Base-by-base conservation (phyloP, 2,888 invertebrate genomes). In the Drosophila greeni region DNA sequence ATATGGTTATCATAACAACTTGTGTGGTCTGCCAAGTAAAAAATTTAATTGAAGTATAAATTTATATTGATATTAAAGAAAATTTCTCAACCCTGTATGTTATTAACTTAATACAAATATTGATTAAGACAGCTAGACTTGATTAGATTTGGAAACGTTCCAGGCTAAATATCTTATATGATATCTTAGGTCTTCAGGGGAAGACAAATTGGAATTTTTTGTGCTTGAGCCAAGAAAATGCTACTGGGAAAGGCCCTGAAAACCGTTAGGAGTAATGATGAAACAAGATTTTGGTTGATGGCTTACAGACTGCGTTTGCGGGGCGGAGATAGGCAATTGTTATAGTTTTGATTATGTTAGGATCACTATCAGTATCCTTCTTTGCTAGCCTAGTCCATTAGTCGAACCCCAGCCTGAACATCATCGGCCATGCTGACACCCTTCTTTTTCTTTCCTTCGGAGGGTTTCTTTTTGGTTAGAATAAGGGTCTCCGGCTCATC, bases 401-500 rank as follows among this genome's bases (percentile, higher is more conserved):
- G 66, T 48, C 83, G 74, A 11, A 71, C 76, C 12, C 79, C 76
- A 18, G 74, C 74, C 31, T 82, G 82, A 6, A 77, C 78, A 36
- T 70, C 80, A 4, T 73, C 80, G 51, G 74, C 75, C 42, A 82
- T 82, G 68, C 42, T 80, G 36, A 82, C 84, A 39, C 80, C 75
- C 24, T 82, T 81, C 42, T 83, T 81, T 33, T 82, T 82, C 12
- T 49, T 53, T 29, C 70, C 76, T 18, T 75, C 82, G 33, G 73
- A 58, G 5, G 79, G 54, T 57, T 84, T 85, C 55, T 85, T 85
- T 55, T 85, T 83, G 60, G 70, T 84, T 20, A 76, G 66, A 33
- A 51, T 64, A 56, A 82, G 36, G 6, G 76, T 76, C 36, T 84
- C 85, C 12, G 71, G 76, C 34, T 82, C 81, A 20, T 72, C 74